Conservation (phyloP, 2,797 vertebrate species). For the Telmatherina bonti region DNA sequence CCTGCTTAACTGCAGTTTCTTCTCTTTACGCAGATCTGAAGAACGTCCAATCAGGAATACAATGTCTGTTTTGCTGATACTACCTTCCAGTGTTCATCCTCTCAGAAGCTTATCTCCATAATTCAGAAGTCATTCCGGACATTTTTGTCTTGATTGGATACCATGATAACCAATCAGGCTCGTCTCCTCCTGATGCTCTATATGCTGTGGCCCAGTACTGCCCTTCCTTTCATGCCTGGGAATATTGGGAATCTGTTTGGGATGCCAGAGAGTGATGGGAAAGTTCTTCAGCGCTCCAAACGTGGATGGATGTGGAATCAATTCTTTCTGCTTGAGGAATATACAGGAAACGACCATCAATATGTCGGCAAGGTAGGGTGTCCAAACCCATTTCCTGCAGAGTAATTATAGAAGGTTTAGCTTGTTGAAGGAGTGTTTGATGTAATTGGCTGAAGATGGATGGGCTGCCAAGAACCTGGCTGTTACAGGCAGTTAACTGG, state of each 20-base stretch:
- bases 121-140: constrained; percentile 69
- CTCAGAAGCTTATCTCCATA: constrained; percentile 68
- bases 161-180: constrained; percentile 81
- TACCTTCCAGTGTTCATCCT: constrained; percentile 72
- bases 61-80: constrained; percentile 79
- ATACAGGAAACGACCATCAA: constrained; percentile 94
- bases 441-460: constrained; percentile 71
- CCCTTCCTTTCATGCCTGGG: constrained; percentile 80
- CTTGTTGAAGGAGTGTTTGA: constrained; percentile 53
- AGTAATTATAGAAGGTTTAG: constrained; percentile 62
- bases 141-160: constrained; percentile 76
- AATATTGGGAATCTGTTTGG: constrained; percentile 80
- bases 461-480: constrained; percentile 55
- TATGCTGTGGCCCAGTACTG: constrained; percentile 68
- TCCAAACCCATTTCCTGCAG: constrained; percentile 39
- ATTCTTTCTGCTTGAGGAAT: constrained; percentile 98
- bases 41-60: constrained; percentile 74
- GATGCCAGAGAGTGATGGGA: constrained; percentile 81
- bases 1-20: constrained; percentile 42
- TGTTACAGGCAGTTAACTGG: constrained; percentile 51
- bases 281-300: constrained; percentile 90
- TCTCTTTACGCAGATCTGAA: constrained; percentile 69
- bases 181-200: constrained; percentile 78
- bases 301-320: constrained; percentile 99
- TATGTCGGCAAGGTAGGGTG: constrained; percentile 97